Conservation (phyloP, 2,797 vertebrate species). For the Coranthus polyacanthus region DNA sequence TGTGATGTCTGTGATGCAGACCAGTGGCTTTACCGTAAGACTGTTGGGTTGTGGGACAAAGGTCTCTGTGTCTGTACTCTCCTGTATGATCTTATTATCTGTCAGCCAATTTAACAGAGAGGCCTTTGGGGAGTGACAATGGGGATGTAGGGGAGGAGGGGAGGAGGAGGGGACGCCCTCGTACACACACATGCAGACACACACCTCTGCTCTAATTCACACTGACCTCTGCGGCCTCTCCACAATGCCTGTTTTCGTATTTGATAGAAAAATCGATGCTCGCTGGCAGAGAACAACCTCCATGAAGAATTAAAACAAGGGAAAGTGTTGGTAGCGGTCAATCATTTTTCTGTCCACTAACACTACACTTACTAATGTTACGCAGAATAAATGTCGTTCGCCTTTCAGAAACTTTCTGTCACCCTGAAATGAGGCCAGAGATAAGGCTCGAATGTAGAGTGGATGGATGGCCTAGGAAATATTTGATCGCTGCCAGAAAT, state of each 20-base stretch:
- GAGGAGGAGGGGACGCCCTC: conserved; percentile 55
- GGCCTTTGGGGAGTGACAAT: conserved; percentile 83
- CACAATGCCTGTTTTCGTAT: conserved; percentile 80
- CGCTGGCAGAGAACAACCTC: conserved; percentile 78
- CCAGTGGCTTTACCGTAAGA: conserved; percentile 42
- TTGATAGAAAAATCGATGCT: conserved; percentile 85
- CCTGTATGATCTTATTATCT: conserved; percentile 82
- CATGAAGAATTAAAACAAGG: conserved; percentile 78
- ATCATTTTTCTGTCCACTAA: conserved; percentile 66
- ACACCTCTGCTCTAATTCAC: conserved; percentile 79
- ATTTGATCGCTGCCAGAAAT: conserved; percentile 4
- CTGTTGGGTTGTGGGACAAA: conserved; percentile 72
- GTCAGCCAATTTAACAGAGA: conserved; percentile 85
- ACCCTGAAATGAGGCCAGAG: not conserved
- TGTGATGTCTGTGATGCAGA: conserved; percentile 36
- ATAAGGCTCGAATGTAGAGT: not conserved
- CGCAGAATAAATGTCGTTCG: conserved; percentile 22
- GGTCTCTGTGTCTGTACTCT: conserved; percentile 76
- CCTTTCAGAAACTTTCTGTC: conserved; percentile 17
- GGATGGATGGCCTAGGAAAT: not conserved
- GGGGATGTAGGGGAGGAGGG: conserved; percentile 68
- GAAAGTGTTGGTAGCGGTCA: conserved; percentile 74
- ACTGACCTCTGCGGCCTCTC: conserved; percentile 79
- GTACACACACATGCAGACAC: conserved; percentile 38
- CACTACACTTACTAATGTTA: conserved; percentile 27